Percentiles rank a stretch among this genome's conserved stretches.
Conservation (phyloP, 1,140 invertebrate species). For the Trichonephila inaurata region DNA sequence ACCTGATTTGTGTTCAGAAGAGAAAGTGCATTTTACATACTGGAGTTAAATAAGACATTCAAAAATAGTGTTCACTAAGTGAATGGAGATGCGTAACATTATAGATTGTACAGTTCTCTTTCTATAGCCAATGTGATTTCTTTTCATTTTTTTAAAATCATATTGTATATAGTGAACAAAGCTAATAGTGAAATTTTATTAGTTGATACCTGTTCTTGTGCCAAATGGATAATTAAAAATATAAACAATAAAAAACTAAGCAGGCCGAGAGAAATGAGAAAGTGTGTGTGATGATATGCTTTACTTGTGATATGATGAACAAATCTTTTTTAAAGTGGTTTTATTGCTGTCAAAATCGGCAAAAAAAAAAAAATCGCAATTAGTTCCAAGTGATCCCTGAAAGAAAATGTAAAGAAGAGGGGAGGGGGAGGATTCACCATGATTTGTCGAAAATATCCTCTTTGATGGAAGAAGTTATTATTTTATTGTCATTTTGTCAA, state of each 20-base stretch:
- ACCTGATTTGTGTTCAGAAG: neutral
- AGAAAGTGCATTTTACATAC: constrained; percentile 29
- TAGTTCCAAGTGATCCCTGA: too few species aligned
- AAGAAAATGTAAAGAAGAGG: too few species aligned
- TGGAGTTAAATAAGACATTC: neutral
- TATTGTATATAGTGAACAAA: constrained; percentile 65
- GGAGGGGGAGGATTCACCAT: too few species aligned
- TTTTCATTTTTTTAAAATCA: neutral
- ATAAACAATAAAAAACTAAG: neutral
- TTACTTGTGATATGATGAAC: constrained; percentile 71
- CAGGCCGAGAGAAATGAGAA: constrained; percentile 17
- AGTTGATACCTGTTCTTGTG: constrained; percentile 58
- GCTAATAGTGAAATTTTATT: constrained; percentile 58
- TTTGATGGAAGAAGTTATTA: neutral
- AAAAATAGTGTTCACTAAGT: constrained; percentile 54
- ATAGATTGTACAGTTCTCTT: neutral
- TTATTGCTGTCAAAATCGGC: too few species aligned
- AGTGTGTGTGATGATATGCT: neutral
- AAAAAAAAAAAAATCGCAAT: too few species aligned
- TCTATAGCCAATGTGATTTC: constrained; percentile 62
- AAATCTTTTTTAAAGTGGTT: neutral
- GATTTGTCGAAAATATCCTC: neutral
- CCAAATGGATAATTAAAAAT: constrained; percentile 63
- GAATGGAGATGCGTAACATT: constrained; percentile 14
- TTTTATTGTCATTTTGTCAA: neutral